Evolutionary conservation across 2,888 invertebrate species (phyloP), one percentile per base, ranked within the genome.

Genomic region (Drosophila recens): DNA sequence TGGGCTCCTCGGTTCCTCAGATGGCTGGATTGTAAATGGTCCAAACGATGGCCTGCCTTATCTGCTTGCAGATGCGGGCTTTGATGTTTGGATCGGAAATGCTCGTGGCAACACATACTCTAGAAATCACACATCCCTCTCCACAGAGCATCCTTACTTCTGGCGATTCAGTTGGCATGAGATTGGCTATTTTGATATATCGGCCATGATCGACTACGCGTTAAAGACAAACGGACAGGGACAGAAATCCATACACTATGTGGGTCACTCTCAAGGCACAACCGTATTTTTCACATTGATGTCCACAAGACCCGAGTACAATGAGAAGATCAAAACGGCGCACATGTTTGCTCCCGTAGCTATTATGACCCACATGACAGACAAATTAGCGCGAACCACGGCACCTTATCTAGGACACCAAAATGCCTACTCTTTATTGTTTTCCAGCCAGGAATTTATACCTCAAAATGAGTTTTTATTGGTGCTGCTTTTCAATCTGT

Each of bases 121-220:
- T 0, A 74, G 75, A 6, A 87, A 89, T 5, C 90, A 87, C 43
- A 80, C 86, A 0, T 56, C 49, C 0, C 49, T 57, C 1, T 82
- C 84, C 1, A 33, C 79, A 5, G 52, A 78, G 0, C 67, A 78
- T 59, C 80, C 88, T 0, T 4, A 67, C 6, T 90, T 90, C 63
- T 91, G 90, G 90, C 56, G 76, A 5, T 90, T 90, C 23, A 97
- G 97, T 80, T 98, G 96, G 94, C 97, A 98, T 88, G 97, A 99
- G 92, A 96, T 98, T 93, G 97, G 96, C 0, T 91, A 95, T 52
- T 95, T 96, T 90, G 86, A 86, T 34, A 82, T 87, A 0, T 65
- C 89, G 0, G 75, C 85, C 11, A 87, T 87, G 62, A 82, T 92
- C 3, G 91, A 91, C 48, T 90, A 89, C 36, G 80, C 90, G 0